Base-by-base conservation (phyloP, 2,113 vertebrate genomes). In the Pluvianellus socialis region DNA sequence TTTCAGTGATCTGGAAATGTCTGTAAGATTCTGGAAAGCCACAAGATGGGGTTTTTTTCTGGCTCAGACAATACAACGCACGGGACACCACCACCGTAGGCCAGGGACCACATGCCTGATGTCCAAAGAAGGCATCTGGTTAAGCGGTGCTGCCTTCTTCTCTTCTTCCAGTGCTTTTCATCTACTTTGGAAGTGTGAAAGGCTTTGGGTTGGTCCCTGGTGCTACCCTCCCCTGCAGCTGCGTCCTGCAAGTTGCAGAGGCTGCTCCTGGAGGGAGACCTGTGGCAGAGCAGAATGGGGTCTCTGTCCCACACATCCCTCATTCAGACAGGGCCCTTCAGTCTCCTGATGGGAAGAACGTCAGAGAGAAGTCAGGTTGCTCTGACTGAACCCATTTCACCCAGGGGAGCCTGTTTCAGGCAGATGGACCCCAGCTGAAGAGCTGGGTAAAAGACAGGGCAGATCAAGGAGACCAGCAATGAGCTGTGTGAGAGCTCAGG, bases 21-120 rank as follows among this genome's bases (percentile, higher is more conserved):
- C 28, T n/a, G 22, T 14, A 68, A 65, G 33, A 44, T 61, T 63
- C 21, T 79, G 32, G 30, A 90, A 95, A 92, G 90, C 45, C 5
- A 2, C 24, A 75, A 49, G 11, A 32, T 16, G 0, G 0, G 10
- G 3, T 33, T 77, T 49, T 93, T 61, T 86, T 44, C 44, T 45
- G 28, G 1, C 24, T 92, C 30, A 75, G 65, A 38, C 21, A 44
- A 66, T 3, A 45, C 14, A 86, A 33, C 0, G 10, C 14, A 30
- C 3, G 62, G 20, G 30, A 32, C 32, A 26, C 33, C 49, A 63
- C 21, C 6, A 7, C 24, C 28, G 32, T 28, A 50, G 0, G 1
- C 9, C 10, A 10, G 4, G 7, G 32, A 59, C 9, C 14, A n/a
- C 0, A 2, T 0, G 7, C 0, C 0, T 61, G 7, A 22, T 18